Evolutionary conservation across 1,140 invertebrate species (phyloP).

Genomic region (Diorhabda carinulata): DNA sequence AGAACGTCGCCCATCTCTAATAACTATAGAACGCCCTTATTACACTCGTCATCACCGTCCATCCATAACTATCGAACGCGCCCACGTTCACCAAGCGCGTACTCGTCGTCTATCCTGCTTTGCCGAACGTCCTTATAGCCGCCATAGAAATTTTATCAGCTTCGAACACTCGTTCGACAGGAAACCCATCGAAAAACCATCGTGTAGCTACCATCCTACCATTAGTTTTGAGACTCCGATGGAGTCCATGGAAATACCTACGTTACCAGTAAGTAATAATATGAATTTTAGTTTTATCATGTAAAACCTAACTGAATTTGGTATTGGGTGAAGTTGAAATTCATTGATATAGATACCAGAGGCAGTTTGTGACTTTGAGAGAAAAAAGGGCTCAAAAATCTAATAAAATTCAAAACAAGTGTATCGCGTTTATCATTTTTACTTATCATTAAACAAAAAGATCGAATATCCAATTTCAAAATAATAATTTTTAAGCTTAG

Average conservation of each 20-base stretch:
- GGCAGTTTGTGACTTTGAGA: too few species aligned
- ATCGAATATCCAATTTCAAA: too few species aligned
- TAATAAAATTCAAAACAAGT: too few species aligned
- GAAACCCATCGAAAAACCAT: slow-evolving; percentile 33
- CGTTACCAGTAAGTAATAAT: slow-evolving; percentile 21
- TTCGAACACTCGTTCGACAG: slow-evolving; percentile 40
- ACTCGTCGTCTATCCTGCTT: slow-evolving; percentile 42
- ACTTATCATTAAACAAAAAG: too few species aligned
- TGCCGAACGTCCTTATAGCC: slow-evolving; percentile 28
- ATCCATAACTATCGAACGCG: slow-evolving; percentile 39
- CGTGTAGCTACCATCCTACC: slow-evolving; percentile 37
- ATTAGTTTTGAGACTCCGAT: slow-evolving; percentile 41
- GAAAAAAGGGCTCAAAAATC: too few species aligned
- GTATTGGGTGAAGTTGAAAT: too few species aligned
- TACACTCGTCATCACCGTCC: slow-evolving; percentile 32
- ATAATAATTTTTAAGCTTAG: too few species aligned
- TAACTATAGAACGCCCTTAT: slow-evolving; percentile 27
- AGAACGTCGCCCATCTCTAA: slow-evolving; percentile 30
- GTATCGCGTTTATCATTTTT: too few species aligned
- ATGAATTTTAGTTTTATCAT: neutral
- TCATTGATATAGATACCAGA: too few species aligned
- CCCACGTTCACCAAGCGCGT: slow-evolving; percentile 24
- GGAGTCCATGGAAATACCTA: slow-evolving; percentile 22
- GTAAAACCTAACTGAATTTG: too few species aligned
- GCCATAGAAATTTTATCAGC: slow-evolving; percentile 43